Base-by-base conservation (phyloP, 1,140 invertebrate genomes). In the Drosophila bocqueti region DNA sequence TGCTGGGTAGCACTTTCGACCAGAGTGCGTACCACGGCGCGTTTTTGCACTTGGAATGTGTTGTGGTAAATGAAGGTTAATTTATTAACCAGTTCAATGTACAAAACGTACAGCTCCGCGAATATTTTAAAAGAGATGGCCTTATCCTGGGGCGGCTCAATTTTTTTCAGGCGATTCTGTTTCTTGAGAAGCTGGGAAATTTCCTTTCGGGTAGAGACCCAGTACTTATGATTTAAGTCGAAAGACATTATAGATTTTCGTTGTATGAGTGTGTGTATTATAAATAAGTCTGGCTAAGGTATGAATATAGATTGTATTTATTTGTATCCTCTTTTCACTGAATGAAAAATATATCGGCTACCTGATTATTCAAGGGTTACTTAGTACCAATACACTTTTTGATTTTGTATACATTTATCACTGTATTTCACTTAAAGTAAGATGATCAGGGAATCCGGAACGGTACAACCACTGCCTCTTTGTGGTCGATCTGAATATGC, bases 391-490 rank as follows among this genome's bases (percentile, higher is more conserved):
- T 73, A 73, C 31, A 69, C 40, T 45, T 54, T 72, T 64, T 65
- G 60, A 72, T 59, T 63, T 64, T 15, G 76, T 59, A 52, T 54
- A 46, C 46, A 43, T 55, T 34, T 75, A 64, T 75, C 72, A 75
- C 59, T 75, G 38, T 59, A 26, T 76, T 57, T 77, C 36, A 57
- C 38, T 36, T 43, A 40, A 31, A 62, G 34, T 29, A 49, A 42
- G 31, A 29, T 47, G 47, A 73, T 80, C 83, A 92, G 10, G 91
- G 91, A 59, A 95, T 95, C 69, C 93, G 94, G 93, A 97, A 97
- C 21, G 96, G 95, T n/a, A 96, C 96, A 10, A 97, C 96, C 77
- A 97, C 93, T 68, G 96, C 96, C 85, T 97, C 96, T 91, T 96
- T 96, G 82, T 97, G 96, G 81, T 96, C 95, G 52, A 97, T 95